Conservation (phyloP, 2,888 invertebrate species). For the Dasypogon diadema region DNA sequence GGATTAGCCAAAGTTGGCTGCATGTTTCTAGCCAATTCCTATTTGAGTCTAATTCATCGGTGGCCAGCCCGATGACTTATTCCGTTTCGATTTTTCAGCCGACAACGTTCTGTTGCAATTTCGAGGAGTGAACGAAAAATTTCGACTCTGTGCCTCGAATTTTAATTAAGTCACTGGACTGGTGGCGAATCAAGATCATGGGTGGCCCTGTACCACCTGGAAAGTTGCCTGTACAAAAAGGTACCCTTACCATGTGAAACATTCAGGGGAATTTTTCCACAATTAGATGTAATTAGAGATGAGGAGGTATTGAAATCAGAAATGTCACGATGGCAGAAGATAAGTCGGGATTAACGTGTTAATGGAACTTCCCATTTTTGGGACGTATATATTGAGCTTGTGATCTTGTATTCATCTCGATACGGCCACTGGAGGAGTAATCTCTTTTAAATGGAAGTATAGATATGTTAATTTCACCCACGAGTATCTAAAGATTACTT, state of each 20-base stretch:
- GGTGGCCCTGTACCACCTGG: constrained; percentile 45
- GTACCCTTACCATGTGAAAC: background rate
- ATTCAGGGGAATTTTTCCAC: background rate
- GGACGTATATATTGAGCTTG: background rate
- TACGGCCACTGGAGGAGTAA: background rate
- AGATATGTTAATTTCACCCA: constrained; percentile 14
- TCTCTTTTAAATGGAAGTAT: constrained; percentile 2
- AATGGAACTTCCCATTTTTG: constrained; percentile 20
- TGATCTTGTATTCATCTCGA: constrained; percentile 1
- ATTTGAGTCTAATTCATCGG: constrained; percentile 36
- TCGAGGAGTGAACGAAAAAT: constrained; percentile 56
- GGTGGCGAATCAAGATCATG: constrained; percentile 39
- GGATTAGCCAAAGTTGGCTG: constrained; percentile 30
- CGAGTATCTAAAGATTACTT: too few species aligned
- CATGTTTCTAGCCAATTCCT: constrained; percentile 43
- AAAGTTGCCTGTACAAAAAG: constrained; percentile 2
- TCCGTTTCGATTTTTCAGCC: constrained; percentile 7
- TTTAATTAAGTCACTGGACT: constrained; percentile 50
- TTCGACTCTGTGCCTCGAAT: constrained; percentile 54
- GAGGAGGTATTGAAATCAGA: background rate
- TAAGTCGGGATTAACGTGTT: constrained; percentile 24
- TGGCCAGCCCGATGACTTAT: background rate
- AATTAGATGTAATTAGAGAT: constrained; percentile 45
- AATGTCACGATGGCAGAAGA: background rate
- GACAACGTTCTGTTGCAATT: constrained; percentile 48